Conservation (phyloP, 2,113 vertebrate species). For the Miniopterus natalensis region DNA sequence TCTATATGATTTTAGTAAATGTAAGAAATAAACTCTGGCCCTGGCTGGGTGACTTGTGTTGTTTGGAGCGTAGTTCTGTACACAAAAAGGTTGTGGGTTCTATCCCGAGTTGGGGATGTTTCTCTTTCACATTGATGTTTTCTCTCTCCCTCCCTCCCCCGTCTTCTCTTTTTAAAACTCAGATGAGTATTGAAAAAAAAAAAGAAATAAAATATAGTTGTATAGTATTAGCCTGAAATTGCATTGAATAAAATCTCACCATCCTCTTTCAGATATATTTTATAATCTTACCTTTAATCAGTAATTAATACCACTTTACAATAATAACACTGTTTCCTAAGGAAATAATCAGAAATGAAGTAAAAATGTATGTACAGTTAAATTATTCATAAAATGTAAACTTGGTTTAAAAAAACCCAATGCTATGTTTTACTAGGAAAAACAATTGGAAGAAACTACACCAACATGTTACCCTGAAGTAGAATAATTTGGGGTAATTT, state of each 20-base stretch:
- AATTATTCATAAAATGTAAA: conserved; percentile 42
- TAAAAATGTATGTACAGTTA: neutral
- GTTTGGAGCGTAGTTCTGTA: neutral
- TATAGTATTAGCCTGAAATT: neutral
- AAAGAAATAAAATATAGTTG: neutral
- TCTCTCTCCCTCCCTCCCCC: too few species aligned
- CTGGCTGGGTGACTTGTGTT: neutral
- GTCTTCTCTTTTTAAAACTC: neutral
- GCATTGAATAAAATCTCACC: conserved; percentile 32
- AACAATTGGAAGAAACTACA: neutral
- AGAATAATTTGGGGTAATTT: neutral
- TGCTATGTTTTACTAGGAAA: conserved; percentile 3
- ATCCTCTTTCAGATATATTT: conserved; percentile 46
- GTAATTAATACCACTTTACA: neutral
- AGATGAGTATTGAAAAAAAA: neutral
- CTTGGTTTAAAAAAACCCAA: neutral
- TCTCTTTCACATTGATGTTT: neutral
- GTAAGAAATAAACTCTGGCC: conserved; percentile 5
- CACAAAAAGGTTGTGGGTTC: neutral
- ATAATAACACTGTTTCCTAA: conserved; percentile 38
- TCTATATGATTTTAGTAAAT: conserved; percentile 4
- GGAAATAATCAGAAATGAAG: conserved; percentile 37
- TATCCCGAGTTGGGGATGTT: neutral
- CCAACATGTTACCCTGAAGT: conserved; percentile 10
- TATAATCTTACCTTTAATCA: conserved; percentile 30